Percentiles rank a stretch among this genome's conserved stretches.
Evolutionary conservation across 2,888 invertebrate genomes (phyloP).

Genomic region (Neuroscelio doddi): DNA sequence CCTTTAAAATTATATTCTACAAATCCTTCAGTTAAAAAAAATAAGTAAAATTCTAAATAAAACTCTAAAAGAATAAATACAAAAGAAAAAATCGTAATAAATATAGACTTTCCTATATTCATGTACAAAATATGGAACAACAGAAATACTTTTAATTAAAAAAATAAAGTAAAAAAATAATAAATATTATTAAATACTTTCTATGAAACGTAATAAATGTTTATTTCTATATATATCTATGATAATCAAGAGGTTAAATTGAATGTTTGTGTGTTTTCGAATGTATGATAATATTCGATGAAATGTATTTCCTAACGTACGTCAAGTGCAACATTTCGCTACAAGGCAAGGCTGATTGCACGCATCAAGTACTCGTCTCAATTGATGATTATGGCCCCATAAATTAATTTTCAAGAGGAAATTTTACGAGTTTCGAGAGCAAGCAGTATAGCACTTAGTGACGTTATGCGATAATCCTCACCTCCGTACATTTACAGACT

Average conservation of each 20-base stretch:
- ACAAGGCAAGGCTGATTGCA: slow-evolving; percentile 51
- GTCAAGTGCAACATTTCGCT: slow-evolving; percentile 47
- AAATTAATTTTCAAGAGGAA: slow-evolving; percentile 63
- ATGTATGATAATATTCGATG: slow-evolving; percentile 17
- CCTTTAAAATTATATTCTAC: too few relatives aligned
- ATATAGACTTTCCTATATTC: too few relatives aligned
- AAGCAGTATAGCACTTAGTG: neutral
- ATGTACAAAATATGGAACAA: too few relatives aligned
- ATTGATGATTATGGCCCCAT: slow-evolving; percentile 63
- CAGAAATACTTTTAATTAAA: too few relatives aligned
- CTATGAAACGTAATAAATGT: too few relatives aligned
- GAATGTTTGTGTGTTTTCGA: slow-evolving; percentile 22
- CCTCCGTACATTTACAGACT: slow-evolving; percentile 18
- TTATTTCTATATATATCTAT: too few relatives aligned
- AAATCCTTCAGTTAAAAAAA: too few relatives aligned
- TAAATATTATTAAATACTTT: too few relatives aligned
- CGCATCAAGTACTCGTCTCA: slow-evolving; percentile 56
- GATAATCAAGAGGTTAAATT: neutral
- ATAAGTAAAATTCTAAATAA: too few relatives aligned
- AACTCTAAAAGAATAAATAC: too few relatives aligned
- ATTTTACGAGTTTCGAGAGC: slow-evolving; percentile 52
- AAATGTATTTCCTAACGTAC: neutral
- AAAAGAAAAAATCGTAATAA: too few relatives aligned
- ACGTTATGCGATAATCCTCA: slow-evolving; percentile 46
- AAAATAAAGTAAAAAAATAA: too few relatives aligned